Base-by-base conservation (phyloP, 2,113 vertebrate species). In the Poeciliopsis occidentalis region DNA sequence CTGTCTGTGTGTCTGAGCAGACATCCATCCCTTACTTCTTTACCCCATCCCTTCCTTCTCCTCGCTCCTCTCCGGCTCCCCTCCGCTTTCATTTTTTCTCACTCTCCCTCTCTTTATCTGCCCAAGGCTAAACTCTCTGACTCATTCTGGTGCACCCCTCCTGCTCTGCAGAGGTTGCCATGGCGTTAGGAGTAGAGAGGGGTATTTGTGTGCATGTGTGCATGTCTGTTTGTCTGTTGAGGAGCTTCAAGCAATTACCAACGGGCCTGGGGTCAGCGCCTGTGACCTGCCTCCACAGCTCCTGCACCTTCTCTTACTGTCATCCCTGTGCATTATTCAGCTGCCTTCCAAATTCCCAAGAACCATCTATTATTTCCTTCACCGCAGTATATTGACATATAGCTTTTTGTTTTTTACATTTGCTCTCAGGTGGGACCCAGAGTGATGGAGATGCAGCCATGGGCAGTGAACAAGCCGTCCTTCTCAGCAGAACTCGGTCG, bases 101-200 rank as follows among this genome's bases (percentile, higher is more conserved):
- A n/a, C 30, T 64, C 27, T 63, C 30, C 71, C 64, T 82, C 81
- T 88, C 85, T 81, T 85, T 86, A 79, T 89, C 76, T 79, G 87
- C 89, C 85, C 83, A 87, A 90, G 85, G 89, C 90, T 89, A 85
- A 86, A 90, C 83, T 90, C 80, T 92, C 88, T 92, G 90, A 90
- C 89, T 92, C 89, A 92, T 83, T 87, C 83, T 77, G 64, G 85
- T 91, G 87, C 76, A 78, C 26, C 86, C 69, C 71, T 80, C 62
- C 63, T 26, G 54, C 61, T 61, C 80, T 10, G 57, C 67, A 29
- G 34, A 75, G 76, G 90, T 92, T 92, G 79, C 88, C 88, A 93
- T 91, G 83, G 91, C 82, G 64, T 65, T 30, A 47, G 63, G 77
- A 77, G 69, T 62, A 74, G 84, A 66, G 41, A 60, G 69, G 32